Evolutionary conservation across 2,888 invertebrate species (phyloP).

Genomic region (Alviniconcha strummeri): DNA sequence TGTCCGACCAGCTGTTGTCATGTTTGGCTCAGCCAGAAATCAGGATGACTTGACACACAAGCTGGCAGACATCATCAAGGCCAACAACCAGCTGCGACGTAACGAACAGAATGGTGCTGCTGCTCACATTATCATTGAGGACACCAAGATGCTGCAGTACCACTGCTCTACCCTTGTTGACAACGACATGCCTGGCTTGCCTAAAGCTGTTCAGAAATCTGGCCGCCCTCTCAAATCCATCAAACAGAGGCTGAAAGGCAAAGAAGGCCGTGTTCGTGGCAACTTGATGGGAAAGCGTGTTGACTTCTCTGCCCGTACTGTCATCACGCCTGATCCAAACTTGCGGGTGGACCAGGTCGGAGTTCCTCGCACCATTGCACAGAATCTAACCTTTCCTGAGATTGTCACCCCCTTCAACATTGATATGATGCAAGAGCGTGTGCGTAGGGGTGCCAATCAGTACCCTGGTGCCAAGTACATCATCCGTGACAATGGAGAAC

Average conservation of each 20-base stretch:
- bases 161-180: slow-evolving; percentile 98
- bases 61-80: slow-evolving; percentile 97
- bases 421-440: slow-evolving; percentile 94
- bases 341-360: slow-evolving; percentile 96
- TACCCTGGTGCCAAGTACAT: slow-evolving; percentile 99
- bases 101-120: slow-evolving; percentile 98
- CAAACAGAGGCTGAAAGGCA: slow-evolving; percentile 95
- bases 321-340: slow-evolving; percentile 79
- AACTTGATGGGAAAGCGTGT: slow-evolving; percentile 99
- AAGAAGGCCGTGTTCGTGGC: slow-evolving; percentile 98
- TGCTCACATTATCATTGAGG: slow-evolving; percentile 96
- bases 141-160: slow-evolving; percentile 97
- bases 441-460: slow-evolving; percentile 96
- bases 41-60: slow-evolving; percentile 99
- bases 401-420: slow-evolving; percentile 99
- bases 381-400: slow-evolving; percentile 99
- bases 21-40: slow-evolving; percentile 99
- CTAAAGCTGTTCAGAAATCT: slow-evolving; percentile 95
- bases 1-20: slow-evolving; percentile 97
- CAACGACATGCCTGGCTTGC: slow-evolving; percentile 85
- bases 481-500: slow-evolving; percentile 97
- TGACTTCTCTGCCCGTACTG: slow-evolving; percentile 99
- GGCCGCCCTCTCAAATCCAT: slow-evolving; percentile 98
- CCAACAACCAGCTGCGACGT: slow-evolving; percentile 94
- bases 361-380: slow-evolving; percentile 97